phyloP scores from a whole-genome alignment of 2,797 vertebrate species.

The Pelochelys cantorii region DNA sequence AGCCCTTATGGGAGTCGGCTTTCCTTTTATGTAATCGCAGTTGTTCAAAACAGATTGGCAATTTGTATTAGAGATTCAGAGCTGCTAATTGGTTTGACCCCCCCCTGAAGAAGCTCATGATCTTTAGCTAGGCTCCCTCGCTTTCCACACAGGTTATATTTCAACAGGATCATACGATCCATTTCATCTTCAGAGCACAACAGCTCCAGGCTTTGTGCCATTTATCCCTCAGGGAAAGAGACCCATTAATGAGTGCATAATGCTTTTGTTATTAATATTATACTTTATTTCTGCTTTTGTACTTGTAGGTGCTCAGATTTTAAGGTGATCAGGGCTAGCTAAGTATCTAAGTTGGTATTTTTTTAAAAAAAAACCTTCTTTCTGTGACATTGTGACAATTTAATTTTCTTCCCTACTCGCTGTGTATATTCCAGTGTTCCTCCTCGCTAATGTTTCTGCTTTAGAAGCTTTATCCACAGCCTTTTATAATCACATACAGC shows the following conservation, averaged over 20 bases:
- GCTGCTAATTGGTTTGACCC: conserved; percentile 31
- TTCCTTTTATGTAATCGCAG: background rate
- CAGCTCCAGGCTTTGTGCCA: background rate
- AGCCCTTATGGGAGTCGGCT: background rate
- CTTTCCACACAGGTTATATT: conserved; percentile 44
- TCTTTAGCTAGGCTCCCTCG: conserved; percentile 61
- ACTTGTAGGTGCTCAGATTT: background rate
- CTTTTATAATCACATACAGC: background rate
- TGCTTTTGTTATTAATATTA: background rate
- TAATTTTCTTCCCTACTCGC: background rate
- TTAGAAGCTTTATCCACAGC: background rate
- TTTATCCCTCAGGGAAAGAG: background rate
- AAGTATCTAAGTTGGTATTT: background rate
- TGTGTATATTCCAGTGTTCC: background rate
- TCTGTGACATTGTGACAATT: background rate
- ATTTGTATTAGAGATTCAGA: background rate
- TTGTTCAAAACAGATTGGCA: background rate
- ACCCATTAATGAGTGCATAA: background rate
- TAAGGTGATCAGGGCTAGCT: background rate
- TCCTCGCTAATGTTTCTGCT: background rate
- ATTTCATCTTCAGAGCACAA: conserved; percentile 49
- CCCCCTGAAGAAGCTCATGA: conserved; percentile 44
- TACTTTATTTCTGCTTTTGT: background rate
- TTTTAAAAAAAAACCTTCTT: background rate
- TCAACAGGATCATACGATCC: conserved; percentile 42